Evolutionary conservation across 2,797 vertebrate genomes (phyloP), one percentile per base, ranked within the genome.

Genomic region (Chaenodraco wilsoni): DNA sequence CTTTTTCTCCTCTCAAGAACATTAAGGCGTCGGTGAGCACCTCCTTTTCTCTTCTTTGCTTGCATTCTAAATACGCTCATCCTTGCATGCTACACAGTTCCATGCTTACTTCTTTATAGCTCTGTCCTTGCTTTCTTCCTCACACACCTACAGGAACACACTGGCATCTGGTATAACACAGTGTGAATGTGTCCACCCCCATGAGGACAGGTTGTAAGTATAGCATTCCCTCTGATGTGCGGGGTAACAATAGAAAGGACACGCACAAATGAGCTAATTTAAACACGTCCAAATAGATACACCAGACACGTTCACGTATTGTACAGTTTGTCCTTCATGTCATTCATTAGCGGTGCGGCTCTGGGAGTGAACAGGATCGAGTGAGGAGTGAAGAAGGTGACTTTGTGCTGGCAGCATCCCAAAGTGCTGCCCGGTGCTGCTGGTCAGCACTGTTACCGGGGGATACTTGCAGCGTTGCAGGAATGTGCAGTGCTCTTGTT

Each of bases 311-410:
- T 3, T 1, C 23, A 17, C 11, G 33, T 3, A 23, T 45, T 15
- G 15, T 48, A 59, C 63, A 44, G 43, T 15, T 2, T 17, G 66
- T 21, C 81, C 84, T 79, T 71, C 63, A 63, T 27, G 77, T 58
- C 9, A 10, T 50, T 80, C 65, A 86, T 76, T 72, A 76, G 79
- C 44, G 15, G 52, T 31, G 5, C 56, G 55, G 69, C 65, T 46
- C 59, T 49, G 63, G 17, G 67, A 72, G 61, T 78, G 45, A 46
- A 13, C 43, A 33, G 45, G 43, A 62, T 15, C 0, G 48, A 14
- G 71, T 74, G 81, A 75, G 11, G 81, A 82, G 81, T 71, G 81
- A 78, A 9, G 77, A 81, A 78, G 68, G 82, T 76, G 82, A 88
- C 77, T 81, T 79, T 85, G 82, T 1, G 48, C 19, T 83, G 76